Base-by-base conservation (phyloP, 2,888 invertebrate genomes). In the Smittia sp. region DNA sequence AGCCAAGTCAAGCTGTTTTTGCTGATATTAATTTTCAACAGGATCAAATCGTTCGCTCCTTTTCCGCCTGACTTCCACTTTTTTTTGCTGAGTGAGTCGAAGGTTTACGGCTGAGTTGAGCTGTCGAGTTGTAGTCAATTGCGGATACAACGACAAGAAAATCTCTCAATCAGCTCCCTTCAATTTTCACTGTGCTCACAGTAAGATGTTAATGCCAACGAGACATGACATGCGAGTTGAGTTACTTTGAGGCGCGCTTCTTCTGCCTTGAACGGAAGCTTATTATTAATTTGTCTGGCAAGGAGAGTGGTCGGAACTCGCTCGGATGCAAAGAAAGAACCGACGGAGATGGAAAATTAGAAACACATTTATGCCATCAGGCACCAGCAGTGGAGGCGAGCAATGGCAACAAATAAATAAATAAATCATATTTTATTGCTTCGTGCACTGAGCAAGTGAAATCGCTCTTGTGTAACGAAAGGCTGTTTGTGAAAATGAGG, bases 21-120 rank as follows among this genome's bases (percentile, higher is more conserved):
- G 58, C 24, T 58, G 58, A 20, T 58, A 58, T 58, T 58, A 54
- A 58, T 58, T 58, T 22, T 46, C 52, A 18, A 18, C 52, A 46
- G 18, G 39, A 39, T 54, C 6, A 15, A 58, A 58, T 22, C 20
- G 15, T 58, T 13, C 2, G 18, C 15, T 24, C 24, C 20, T 58
- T 58, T 7, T 58, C 18, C 58, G 58, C 13, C 4, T 58, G 58
- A 58, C 6, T 58, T 58, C 58, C 3, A 58, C 11, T 58, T 22
- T 58, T 58, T 7, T 22, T 58, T 18, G 22, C 3, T 15, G 58
- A 58, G 22, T 58, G 58, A 13, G 7, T 58, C 46, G 13, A 15
- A 58, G 22, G 11, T 20, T 58, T 15, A 58, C 58, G 58, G 15
- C 24, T 24, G 22, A 58, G 22, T 58, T 4, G 22, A 58, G 24